A percentile compares a stretch with the other conserved stretches of the same genome.
Evolutionary conservation across 1,140 invertebrate species (phyloP).

Genomic region (Marisa cornuarietis): DNA sequence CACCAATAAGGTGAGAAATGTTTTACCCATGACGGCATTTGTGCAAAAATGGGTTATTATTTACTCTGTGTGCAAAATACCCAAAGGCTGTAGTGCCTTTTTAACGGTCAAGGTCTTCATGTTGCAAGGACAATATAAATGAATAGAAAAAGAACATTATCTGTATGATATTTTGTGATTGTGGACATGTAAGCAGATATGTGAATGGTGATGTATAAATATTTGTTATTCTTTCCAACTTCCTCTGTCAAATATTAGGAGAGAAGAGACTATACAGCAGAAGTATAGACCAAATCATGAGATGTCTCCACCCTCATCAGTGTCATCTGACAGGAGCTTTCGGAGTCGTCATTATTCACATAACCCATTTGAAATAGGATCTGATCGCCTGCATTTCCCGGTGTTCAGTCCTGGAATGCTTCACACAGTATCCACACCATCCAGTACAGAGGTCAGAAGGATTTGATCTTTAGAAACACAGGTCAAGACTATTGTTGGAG

Average conservation of each 20-base stretch:
- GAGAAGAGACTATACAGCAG: slow-evolving; percentile 1
- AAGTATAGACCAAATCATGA: not conserved
- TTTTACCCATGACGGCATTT: too few relatives aligned
- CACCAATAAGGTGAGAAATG: slow-evolving; percentile 15
- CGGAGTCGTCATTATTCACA: not conserved
- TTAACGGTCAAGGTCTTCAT: too few relatives aligned
- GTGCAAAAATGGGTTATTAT: too few relatives aligned
- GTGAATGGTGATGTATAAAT: too few relatives aligned
- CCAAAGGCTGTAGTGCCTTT: too few relatives aligned
- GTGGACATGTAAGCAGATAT: too few relatives aligned
- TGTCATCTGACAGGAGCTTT: slow-evolving; percentile 7
- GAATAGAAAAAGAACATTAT: too few relatives aligned
- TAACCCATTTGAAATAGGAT: slow-evolving; percentile 55
- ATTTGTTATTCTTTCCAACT: not conserved
- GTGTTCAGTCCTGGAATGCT: slow-evolving; percentile 57
- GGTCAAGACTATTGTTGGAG: too few relatives aligned
- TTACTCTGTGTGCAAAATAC: too few relatives aligned
- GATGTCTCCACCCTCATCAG: slow-evolving; percentile 7
- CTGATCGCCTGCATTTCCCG: slow-evolving; percentile 47
- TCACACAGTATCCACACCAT: slow-evolving; percentile 43
- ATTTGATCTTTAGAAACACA: not conserved
- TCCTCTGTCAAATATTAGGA: not conserved
- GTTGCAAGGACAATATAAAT: too few relatives aligned
- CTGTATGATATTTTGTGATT: too few relatives aligned
- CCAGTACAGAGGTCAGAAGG: slow-evolving; percentile 28